Conservation (phyloP, 1,140 invertebrate genomes). For the Chironomus striatipennis region DNA sequence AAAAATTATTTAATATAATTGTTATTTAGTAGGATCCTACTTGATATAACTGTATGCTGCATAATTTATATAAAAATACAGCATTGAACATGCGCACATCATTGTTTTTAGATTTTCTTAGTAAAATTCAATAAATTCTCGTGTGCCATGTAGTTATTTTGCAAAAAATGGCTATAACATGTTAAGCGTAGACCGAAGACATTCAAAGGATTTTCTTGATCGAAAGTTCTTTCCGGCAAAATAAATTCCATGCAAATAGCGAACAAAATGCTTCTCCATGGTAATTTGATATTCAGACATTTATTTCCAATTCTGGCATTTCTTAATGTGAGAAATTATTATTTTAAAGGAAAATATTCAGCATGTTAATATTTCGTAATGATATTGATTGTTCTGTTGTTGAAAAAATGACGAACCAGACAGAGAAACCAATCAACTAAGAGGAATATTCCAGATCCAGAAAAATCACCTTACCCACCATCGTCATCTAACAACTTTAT, state of each 20-base stretch:
- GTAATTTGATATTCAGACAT: not conserved
- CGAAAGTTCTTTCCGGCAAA: not conserved
- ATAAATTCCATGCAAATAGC: not conserved
- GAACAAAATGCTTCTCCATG: not conserved
- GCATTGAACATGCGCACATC: not conserved
- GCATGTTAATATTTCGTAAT: not conserved
- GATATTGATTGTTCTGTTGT: not conserved
- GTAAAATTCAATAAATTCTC: not conserved
- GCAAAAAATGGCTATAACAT: not conserved
- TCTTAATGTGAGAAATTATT: too few species aligned
- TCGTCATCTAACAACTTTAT: not conserved
- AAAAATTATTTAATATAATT: too few species aligned
- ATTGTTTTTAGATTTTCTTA: not conserved
- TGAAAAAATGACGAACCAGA: not conserved
- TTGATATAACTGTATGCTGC: not conserved
- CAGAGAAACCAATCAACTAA: not conserved
- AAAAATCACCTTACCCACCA: not conserved
- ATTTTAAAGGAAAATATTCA: conserved; percentile 10
- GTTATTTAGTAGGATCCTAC: too few species aligned
- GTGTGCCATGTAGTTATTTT: not conserved
- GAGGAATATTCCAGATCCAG: not conserved
- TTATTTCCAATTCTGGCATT: too few species aligned
- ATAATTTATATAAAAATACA: not conserved
- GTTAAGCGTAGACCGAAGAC: not conserved
- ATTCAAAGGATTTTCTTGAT: not conserved